A percentile compares a stretch with the other conserved stretches of the same genome.
Evolutionary conservation across 2,797 vertebrate genomes (phyloP).

Genomic region (Glossophaga mutica): DNA sequence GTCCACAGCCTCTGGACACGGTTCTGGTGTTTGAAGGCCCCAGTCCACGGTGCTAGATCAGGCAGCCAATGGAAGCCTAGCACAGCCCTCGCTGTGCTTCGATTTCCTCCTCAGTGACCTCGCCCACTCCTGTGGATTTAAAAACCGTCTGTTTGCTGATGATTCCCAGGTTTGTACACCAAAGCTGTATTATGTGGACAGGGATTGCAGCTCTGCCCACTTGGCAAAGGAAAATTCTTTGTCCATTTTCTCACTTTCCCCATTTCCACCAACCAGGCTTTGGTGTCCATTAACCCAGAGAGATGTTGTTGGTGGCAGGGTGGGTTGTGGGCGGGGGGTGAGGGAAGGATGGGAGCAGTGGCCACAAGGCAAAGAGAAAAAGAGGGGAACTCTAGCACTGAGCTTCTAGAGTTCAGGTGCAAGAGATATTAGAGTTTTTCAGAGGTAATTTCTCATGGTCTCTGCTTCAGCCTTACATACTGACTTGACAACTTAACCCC

Average conservation of each 20-base stretch:
- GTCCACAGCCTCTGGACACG: not conserved
- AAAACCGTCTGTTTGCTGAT: not conserved
- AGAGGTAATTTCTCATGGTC: not conserved
- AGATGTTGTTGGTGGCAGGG: not conserved
- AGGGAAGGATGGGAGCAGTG: not conserved
- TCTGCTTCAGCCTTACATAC: not conserved
- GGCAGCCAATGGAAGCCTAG: not conserved
- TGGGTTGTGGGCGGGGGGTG: rapidly evolving
- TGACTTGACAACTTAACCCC: not conserved
- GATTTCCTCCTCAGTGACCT: too few species aligned
- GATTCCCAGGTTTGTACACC: not conserved
- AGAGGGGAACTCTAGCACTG: not conserved
- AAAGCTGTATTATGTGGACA: not conserved
- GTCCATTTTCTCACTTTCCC: not conserved
- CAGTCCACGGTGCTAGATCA: not conserved
- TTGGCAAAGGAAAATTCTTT: not conserved
- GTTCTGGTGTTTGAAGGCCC: not conserved
- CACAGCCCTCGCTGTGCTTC: rapidly evolving
- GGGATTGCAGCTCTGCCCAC: not conserved
- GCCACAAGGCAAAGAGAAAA: not conserved
- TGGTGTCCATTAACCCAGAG: not conserved
- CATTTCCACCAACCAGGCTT: not conserved
- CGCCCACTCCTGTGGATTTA: not conserved
- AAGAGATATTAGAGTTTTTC: not conserved
- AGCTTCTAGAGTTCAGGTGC: not conserved